These are phyloP conservation scores for Acronicta alni DNA, from an alignment of 2,888 invertebrate species.

Conservation along the genomic window DNA sequence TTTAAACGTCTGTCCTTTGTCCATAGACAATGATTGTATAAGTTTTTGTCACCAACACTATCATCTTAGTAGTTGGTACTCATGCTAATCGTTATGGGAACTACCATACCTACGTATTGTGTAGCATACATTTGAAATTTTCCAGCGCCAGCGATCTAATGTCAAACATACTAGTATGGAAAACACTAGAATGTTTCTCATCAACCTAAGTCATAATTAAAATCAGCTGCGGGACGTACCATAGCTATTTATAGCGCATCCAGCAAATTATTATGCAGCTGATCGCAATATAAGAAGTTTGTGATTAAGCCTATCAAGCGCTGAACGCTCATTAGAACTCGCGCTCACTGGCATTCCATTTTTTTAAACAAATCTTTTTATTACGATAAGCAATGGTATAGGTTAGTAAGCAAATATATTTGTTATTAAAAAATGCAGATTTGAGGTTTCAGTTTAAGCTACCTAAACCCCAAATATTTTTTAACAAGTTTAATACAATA, in stretches of 20 bases:
- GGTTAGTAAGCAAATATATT: too few relatives aligned
- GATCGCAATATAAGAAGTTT: constrained; percentile 37
- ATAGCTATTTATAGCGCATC: constrained; percentile 26
- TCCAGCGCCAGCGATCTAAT: background rate
- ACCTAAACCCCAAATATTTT: too few relatives aligned
- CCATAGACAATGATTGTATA: background rate
- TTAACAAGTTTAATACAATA: too few relatives aligned
- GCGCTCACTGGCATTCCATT: constrained; percentile 1
- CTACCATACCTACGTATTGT: background rate
- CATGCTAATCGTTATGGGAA: background rate
- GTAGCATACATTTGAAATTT: background rate
- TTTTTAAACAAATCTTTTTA: too few relatives aligned
- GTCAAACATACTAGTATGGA: background rate
- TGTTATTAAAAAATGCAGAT: too few relatives aligned
- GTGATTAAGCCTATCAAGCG: constrained; percentile 37
- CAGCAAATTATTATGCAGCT: constrained; percentile 36
- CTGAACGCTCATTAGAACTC: constrained; percentile 2
- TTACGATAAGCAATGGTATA: constrained; percentile 3
- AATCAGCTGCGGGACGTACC: constrained; percentile 6
- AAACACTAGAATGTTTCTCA: constrained; percentile 25
- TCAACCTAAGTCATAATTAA: constrained; percentile 23
- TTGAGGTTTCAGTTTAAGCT: too few relatives aligned
- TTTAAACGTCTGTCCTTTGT: too few relatives aligned
- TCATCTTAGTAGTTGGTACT: too few relatives aligned
- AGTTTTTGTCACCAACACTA: background rate